A percentile compares a stretch with the other conserved stretches of the same genome.
Conservation (phyloP, 2,113 vertebrate species). For the Asarcornis scutulata region DNA sequence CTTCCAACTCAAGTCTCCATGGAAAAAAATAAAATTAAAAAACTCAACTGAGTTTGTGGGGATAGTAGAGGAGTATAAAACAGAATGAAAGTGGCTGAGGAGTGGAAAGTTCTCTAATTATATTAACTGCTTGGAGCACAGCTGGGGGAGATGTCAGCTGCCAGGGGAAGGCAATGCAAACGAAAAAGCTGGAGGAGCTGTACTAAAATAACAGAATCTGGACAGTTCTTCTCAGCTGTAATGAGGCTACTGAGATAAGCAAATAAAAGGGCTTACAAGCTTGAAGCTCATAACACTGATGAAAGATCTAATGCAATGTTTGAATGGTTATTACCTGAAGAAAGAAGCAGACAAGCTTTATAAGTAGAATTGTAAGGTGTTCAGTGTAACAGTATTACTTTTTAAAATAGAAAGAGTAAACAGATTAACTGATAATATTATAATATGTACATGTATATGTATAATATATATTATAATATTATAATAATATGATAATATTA, state of each 20-base stretch:
- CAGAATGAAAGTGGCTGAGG: background rate
- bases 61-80: background rate
- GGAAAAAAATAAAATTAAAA: background rate
- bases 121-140: background rate
- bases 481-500: background rate
- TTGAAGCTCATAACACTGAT: background rate
- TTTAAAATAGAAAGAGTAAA: background rate
- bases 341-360: background rate
- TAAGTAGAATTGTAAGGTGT: background rate
- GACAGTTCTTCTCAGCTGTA: background rate
- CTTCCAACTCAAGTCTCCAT: background rate
- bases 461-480: too few relatives aligned
- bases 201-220: background rate
- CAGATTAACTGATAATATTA: background rate
- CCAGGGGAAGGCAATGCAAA: background rate
- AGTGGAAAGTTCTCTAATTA: background rate
- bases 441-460: too few relatives aligned
- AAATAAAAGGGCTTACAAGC: background rate
- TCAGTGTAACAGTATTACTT: background rate
- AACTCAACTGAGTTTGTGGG: background rate
- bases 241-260: background rate
- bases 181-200: background rate
- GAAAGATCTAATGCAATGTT: background rate
- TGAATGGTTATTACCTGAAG: background rate
- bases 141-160: background rate